Evolutionary conservation across 1,140 invertebrate species (phyloP), one percentile per base, ranked within the genome.

Genomic region (Ectropis grisescens): DNA sequence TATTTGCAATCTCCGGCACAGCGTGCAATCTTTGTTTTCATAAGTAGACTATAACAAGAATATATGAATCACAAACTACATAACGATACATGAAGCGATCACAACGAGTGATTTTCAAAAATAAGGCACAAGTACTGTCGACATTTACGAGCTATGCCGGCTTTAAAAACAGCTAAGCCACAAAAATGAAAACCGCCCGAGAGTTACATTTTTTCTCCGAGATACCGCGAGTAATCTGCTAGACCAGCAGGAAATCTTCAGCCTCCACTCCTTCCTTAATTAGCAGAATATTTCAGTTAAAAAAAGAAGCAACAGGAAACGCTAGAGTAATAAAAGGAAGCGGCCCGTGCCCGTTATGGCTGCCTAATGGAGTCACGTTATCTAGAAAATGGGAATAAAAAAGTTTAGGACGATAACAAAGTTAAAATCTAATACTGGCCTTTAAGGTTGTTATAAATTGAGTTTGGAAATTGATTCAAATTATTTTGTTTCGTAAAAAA

Each of bases 191-290:
- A 54, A 48, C 47, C 38, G 47, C 28, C 41, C 27, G 41, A 45
- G 48, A 60, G 47, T 58, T 49, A 60, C 48, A 59, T 75, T 70
- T 58, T 19, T 71, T 60, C 53, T 62, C 47, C 14, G 56, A 64
- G 60, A 62, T 64, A 58, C 52, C 41, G 52, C 19, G 51, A 52
- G 66, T 67, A 65, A 65, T 61, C 61, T 75, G 55, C 60, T 55
- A 50, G 61, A 60, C 50, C 60, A 66, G 59, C 55, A 67, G 65
- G 70, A 71, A 75, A 69, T 68, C 62, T 68, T 70, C 62, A 68
- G 65, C 57, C 62, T 56, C 57, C 61, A 66, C 65, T 71, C 60
- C 58, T 69, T 70, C 58, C 68, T 76, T 76, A 76, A 76, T 72
- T 72, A 76, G 68, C 66, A 58, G 64, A 76, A 76, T 72, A 70